These are phyloP conservation scores for Amphiura filiformis DNA, from an alignment of 35 echinoderm and acorn worm species.

Conservation along the genomic window DNA sequence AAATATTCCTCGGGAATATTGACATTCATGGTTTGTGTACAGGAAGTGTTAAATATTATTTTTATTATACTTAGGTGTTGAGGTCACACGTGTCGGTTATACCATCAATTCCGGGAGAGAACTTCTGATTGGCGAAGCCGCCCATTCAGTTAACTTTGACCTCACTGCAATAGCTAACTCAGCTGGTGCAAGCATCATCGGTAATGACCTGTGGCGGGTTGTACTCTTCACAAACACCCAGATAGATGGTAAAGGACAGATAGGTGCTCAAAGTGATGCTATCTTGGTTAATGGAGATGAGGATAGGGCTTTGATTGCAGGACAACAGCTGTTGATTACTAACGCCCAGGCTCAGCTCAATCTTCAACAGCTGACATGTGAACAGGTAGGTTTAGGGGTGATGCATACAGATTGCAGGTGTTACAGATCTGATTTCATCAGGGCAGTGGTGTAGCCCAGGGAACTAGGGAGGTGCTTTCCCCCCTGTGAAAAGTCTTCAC, in stretches of 20 bases:
- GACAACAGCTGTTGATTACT: not conserved
- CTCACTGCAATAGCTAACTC: constrained; percentile 15
- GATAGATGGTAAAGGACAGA: not conserved
- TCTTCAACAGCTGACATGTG: not conserved
- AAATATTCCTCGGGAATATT: too few relatives aligned
- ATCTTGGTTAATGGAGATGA: not conserved
- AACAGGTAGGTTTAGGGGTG: not conserved
- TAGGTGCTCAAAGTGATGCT: not conserved
- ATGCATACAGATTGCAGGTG: too few relatives aligned
- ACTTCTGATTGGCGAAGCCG: constrained; percentile 13
- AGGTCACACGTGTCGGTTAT: constrained; percentile 1
- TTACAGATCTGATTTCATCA: too few relatives aligned
- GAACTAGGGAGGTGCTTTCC: too few relatives aligned
- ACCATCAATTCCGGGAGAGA: constrained; percentile 25
- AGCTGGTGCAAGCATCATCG: constrained; percentile 61
- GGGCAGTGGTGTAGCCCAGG: too few relatives aligned
- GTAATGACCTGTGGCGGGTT: constrained; percentile 74
- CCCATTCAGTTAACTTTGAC: constrained; percentile 39
- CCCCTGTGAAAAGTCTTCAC: too few relatives aligned
- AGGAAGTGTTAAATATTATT: too few relatives aligned
- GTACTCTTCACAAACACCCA: constrained; percentile 62
- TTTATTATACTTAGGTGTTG: constrained; percentile 16
- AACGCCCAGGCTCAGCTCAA: not conserved
- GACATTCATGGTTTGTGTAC: too few relatives aligned
- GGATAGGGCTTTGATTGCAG: not conserved